Conservation (phyloP, 2,888 invertebrate species). For the Pyralis farinalis region DNA sequence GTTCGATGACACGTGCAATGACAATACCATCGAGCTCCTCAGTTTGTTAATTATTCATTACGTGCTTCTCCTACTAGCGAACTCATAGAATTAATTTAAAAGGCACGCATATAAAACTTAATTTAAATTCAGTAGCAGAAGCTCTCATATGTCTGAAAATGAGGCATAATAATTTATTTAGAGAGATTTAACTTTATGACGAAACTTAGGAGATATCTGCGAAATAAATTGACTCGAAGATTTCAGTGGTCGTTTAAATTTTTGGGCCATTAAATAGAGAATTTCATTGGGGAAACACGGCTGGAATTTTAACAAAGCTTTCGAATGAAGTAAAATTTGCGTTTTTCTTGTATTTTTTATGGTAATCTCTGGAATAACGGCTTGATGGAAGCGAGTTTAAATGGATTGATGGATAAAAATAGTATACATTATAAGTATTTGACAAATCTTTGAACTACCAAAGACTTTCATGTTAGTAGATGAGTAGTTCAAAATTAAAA, state of each 20-base stretch:
- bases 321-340: constrained; percentile 2
- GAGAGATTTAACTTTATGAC: constrained; percentile 6
- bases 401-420: too few relatives aligned
- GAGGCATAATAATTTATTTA: background rate
- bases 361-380: constrained; percentile 1
- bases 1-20: too few relatives aligned
- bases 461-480: too few relatives aligned
- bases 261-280: constrained; percentile 28
- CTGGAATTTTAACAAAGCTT: constrained; percentile 22
- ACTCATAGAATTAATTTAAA: background rate
- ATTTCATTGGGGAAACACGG: constrained; percentile 25
- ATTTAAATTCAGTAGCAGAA: background rate
- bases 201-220: constrained; percentile 18
- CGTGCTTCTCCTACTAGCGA: too few relatives aligned
- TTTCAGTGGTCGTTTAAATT: constrained; percentile 27
- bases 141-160: background rate
- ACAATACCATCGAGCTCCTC: too few relatives aligned
- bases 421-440: too few relatives aligned
- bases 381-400: background rate
- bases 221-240: constrained; percentile 30
- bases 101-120: background rate
- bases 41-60: too few relatives aligned
- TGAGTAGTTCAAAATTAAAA: too few relatives aligned
- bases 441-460: too few relatives aligned
- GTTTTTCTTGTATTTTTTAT: constrained; percentile 1